Evolutionary conservation across 2,113 vertebrate genomes (phyloP).

Genomic region (Callaeas wilsoni): DNA sequence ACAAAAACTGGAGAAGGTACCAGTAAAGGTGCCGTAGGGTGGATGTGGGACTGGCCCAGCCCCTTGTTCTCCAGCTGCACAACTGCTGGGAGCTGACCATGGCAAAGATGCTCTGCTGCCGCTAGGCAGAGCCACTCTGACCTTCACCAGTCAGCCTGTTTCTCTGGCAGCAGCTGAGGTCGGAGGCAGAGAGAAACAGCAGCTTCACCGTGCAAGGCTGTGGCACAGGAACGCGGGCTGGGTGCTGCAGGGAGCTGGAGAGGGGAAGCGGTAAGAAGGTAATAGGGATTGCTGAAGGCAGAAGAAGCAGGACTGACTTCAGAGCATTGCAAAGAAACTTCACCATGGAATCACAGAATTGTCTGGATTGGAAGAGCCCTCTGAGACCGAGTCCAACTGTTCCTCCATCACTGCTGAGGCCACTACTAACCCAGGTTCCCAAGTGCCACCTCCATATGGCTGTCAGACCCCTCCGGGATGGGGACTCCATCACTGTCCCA

Average conservation of each 20-base stretch:
- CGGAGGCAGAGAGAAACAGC: neutral
- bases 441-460: fast-evolving
- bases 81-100: fast-evolving
- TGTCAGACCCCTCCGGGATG: neutral
- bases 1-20: fast-evolving
- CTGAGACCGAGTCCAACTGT: fast-evolving
- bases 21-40: fast-evolving
- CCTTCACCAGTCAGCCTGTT: fast-evolving
- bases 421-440: neutral
- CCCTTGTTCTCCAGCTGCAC: fast-evolving
- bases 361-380: neutral
- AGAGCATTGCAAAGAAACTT: neutral
- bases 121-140: neutral
- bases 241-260: fast-evolving
- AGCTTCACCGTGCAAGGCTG: neutral
- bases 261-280: neutral
- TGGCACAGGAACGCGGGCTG: fast-evolving
- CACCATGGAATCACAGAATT: fast-evolving
- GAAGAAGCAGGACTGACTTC: neutral
- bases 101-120: neutral
- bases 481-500: neutral
- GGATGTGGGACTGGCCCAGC: neutral
- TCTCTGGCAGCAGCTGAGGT: neutral
- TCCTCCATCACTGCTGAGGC: neutral
- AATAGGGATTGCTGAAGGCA: neutral